These are phyloP conservation scores for Lepeophtheirus nordmannii DNA, from an alignment of 2,888 invertebrate genomes.

Conservation along the genomic window DNA sequence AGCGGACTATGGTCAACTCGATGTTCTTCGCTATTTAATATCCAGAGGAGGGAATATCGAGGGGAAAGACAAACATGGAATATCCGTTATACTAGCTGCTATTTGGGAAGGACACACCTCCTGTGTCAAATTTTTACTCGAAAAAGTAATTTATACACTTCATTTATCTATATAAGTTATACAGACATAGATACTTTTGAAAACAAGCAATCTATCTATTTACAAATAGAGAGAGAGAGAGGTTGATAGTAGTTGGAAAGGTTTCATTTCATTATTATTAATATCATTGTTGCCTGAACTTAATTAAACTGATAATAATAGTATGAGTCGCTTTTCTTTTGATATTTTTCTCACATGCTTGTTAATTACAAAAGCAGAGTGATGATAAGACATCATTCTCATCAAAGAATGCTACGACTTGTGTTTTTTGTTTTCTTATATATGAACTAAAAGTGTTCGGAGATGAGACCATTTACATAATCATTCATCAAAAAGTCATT, in stretches of 20 bases:
- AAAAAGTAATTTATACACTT: constrained; percentile 49
- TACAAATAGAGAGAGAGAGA: neutral
- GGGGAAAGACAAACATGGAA: constrained; percentile 86
- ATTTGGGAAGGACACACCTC: constrained; percentile 91
- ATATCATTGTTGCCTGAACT: neutral
- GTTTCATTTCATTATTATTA: neutral
- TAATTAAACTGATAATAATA: neutral
- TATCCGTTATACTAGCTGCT: constrained; percentile 79
- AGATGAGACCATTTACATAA: no score
- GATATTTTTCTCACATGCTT: neutral
- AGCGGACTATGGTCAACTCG: constrained; percentile 86
- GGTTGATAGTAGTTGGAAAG: neutral
- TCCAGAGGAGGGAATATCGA: constrained; percentile 34
- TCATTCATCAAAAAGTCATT: no score
- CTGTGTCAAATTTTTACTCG: constrained; percentile 70
- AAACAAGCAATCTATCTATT: neutral
- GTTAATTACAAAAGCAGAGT: neutral
- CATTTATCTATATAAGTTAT: neutral
- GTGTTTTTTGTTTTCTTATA: constrained; percentile 30
- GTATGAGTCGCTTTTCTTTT: neutral
- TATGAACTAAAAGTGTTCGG: no score
- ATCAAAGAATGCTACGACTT: neutral
- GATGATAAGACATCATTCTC: neutral
- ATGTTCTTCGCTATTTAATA: constrained; percentile 63
- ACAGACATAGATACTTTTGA: neutral